These are phyloP conservation scores for Hylaeus volcanicus DNA, from an alignment of 1,140 invertebrate genomes.

Conservation along the genomic window DNA sequence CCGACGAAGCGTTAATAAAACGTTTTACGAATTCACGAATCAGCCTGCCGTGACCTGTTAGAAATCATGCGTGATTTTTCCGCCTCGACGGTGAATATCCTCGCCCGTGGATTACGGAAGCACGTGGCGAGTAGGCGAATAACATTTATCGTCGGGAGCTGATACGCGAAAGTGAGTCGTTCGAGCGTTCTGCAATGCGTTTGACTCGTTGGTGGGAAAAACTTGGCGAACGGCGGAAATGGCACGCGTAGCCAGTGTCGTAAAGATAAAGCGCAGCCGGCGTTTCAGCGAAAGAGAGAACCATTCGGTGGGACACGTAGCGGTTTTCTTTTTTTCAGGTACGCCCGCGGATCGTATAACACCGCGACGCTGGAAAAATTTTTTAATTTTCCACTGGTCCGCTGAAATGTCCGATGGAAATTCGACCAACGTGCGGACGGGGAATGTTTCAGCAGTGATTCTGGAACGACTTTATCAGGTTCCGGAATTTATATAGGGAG, in stretches of 20 bases:
- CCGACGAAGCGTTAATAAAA: neutral
- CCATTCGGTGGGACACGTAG: constrained; percentile 37
- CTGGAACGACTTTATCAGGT: too few relatives aligned
- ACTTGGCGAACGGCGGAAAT: constrained; percentile 43
- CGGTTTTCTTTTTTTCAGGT: neutral
- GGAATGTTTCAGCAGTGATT: too few relatives aligned
- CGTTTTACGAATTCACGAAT: neutral
- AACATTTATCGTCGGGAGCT: neutral
- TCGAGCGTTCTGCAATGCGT: constrained; percentile 37
- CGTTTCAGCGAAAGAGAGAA: constrained; percentile 50
- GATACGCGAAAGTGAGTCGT: constrained; percentile 33
- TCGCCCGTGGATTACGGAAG: neutral
- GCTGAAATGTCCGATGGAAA: too few relatives aligned
- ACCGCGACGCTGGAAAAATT: neutral
- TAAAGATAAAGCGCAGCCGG: constrained; percentile 66
- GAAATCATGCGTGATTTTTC: neutral
- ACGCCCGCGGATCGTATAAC: constrained; percentile 10
- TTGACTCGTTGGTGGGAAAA: constrained; percentile 11
- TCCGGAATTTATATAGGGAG: too few relatives aligned
- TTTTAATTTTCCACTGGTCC: neutral
- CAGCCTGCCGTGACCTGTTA: neutral
- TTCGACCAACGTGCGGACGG: too few relatives aligned
- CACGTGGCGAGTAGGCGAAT: neutral
- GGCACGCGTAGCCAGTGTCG: constrained; percentile 47
- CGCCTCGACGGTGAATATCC: neutral